These are phyloP conservation scores for Eueremaeus valkanovi DNA, from an alignment of 2,888 invertebrate genomes.

Conservation along the genomic window DNA sequence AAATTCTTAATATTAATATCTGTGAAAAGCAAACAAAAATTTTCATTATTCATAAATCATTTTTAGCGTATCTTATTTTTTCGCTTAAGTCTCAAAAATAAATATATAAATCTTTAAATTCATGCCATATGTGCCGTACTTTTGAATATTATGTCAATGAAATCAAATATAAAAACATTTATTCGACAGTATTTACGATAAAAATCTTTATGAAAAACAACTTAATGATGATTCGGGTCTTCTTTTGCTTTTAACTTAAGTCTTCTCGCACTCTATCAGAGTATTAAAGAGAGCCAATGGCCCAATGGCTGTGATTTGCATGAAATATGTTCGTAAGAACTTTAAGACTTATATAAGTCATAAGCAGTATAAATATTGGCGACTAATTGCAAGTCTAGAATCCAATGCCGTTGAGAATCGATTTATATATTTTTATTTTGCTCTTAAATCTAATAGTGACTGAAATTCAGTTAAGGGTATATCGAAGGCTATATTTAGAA, in stretches of 20 bases:
- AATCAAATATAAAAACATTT: background rate
- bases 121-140: background rate
- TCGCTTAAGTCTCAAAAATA: background rate
- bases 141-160: background rate
- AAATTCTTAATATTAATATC: background rate
- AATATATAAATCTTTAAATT: background rate
- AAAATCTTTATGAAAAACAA: background rate
- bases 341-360: background rate
- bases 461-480: background rate
- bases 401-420: background rate
- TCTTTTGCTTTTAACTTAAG: background rate
- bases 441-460: background rate
- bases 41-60: background rate
- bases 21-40: background rate
- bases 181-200: background rate
- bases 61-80: background rate
- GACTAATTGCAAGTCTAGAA: background rate
- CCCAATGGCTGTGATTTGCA: background rate
- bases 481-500: constrained; percentile 18
- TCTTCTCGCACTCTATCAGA: too few relatives aligned
- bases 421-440: background rate
- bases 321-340: background rate
- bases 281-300: too few relatives aligned
- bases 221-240: background rate
- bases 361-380: background rate